Evolutionary conservation across 2,797 vertebrate species (phyloP).

Genomic region (Schizothorax lantsangensis): DNA sequence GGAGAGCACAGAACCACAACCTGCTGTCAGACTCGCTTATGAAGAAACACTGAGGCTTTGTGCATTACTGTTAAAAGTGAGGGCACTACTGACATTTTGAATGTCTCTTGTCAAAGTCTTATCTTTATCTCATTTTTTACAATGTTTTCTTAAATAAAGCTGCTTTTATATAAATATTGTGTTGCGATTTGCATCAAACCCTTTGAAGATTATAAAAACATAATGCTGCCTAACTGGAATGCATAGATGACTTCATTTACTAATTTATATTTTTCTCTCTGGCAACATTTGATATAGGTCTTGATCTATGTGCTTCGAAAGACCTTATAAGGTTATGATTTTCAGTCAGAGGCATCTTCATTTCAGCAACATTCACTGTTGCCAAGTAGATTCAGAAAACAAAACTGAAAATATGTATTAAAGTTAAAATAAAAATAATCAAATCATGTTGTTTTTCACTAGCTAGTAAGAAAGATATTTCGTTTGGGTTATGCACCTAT

Average conservation of each 20-base stretch:
- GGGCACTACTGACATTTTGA: constrained; percentile 56
- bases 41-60: constrained; percentile 24
- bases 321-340: background rate
- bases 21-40: background rate
- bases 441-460: background rate
- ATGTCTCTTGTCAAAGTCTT: constrained; percentile 76
- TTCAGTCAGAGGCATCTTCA: background rate
- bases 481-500: background rate
- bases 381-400: background rate
- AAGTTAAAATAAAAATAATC: background rate
- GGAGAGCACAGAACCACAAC: constrained; percentile 49
- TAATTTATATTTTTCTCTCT: background rate
- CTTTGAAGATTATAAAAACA: background rate
- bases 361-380: background rate
- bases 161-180: constrained; percentile 61
- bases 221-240: background rate
- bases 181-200: background rate
- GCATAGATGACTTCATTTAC: background rate
- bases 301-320: background rate
- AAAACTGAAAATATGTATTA: background rate
- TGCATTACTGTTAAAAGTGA: constrained; percentile 51
- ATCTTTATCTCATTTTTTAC: constrained; percentile 73
- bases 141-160: constrained; percentile 83
- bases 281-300: background rate
- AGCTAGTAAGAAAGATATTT: background rate